Evolutionary conservation across 2,797 vertebrate genomes (phyloP).

Genomic region (Rhyacichthys aspro): DNA sequence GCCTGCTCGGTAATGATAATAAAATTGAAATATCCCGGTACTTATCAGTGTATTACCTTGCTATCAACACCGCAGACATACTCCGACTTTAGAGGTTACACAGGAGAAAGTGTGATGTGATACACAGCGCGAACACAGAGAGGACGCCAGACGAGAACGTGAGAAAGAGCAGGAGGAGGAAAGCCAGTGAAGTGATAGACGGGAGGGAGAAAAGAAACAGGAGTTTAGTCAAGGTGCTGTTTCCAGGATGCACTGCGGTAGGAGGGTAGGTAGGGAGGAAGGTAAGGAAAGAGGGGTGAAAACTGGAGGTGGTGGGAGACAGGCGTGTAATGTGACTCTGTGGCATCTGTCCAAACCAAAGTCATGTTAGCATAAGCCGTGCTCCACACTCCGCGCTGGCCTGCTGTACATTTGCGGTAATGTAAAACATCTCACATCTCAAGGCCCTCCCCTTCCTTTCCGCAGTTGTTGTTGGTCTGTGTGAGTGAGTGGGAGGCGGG

Average conservation of each 20-base stretch:
- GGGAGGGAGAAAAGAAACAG: conserved; percentile 18
- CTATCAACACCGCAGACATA: conserved; percentile 78
- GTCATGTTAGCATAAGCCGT: conserved; percentile 71
- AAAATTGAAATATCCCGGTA: conserved; percentile 83
- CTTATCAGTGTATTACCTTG: conserved; percentile 82
- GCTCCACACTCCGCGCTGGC: conserved; percentile 65
- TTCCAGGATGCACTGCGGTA: conserved; percentile 52
- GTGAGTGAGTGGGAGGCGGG: conserved; percentile 37
- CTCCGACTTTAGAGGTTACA: conserved; percentile 75
- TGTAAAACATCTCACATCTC: conserved; percentile 78
- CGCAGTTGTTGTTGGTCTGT: conserved; percentile 50
- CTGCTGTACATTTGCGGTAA: conserved; percentile 80
- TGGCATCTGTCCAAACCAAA: conserved; percentile 73
- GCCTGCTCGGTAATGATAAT: conserved; percentile 81
- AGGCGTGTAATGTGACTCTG: conserved; percentile 71
- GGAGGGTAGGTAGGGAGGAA: conserved; percentile 23
- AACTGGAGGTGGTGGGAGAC: conserved; percentile 41
- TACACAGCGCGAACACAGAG: conserved; percentile 30
- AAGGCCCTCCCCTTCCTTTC: conserved; percentile 50
- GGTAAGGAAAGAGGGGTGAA: conserved; percentile 28
- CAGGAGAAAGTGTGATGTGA: conserved; percentile 52
- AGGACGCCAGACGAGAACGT: conserved; percentile 50
- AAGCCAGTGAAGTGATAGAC: background rate
- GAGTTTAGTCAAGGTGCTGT: conserved; percentile 56
- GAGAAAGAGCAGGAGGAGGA: conserved; percentile 25